Conservation (phyloP, 2,113 vertebrate species). For the human (Homo sapiens) region DNA sequence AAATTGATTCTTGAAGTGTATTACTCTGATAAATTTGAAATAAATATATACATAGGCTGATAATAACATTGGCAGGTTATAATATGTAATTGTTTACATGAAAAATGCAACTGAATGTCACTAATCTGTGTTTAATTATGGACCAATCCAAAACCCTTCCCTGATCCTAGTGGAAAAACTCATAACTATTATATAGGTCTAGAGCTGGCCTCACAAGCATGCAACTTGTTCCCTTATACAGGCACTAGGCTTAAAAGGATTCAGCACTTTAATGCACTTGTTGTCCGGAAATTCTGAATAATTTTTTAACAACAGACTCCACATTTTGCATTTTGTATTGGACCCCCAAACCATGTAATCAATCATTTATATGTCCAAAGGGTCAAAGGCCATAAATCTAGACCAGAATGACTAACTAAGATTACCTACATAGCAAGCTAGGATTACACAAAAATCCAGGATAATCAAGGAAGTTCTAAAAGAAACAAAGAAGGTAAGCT, state of each 20-base stretch:
- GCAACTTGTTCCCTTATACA: neutral
- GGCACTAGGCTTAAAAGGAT: neutral
- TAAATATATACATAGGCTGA: neutral
- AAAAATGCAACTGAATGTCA: neutral
- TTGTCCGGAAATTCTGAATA: neutral
- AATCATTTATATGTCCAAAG: neutral
- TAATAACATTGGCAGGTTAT: neutral
- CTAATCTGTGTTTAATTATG: neutral
- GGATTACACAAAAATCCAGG: neutral
- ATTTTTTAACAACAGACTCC: neutral
- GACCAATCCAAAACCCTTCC: neutral
- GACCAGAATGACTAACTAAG: neutral
- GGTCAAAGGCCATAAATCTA: neutral
- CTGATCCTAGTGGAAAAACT: neutral
- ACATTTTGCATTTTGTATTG: neutral
- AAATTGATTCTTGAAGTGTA: neutral
- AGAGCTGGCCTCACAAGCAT: neutral
- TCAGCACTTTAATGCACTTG: neutral
- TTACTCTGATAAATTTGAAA: neutral
- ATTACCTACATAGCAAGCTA: neutral
- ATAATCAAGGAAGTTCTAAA: neutral
- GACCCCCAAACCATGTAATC: neutral
- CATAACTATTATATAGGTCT: neutral
- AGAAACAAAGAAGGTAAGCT: neutral
- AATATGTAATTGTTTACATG: neutral